A percentile compares a stretch with the other conserved stretches of the same genome.
These are phyloP conservation scores for Pycnonotus jocosus DNA, from an alignment of 2,113 vertebrate genomes.

Conservation along the genomic window DNA sequence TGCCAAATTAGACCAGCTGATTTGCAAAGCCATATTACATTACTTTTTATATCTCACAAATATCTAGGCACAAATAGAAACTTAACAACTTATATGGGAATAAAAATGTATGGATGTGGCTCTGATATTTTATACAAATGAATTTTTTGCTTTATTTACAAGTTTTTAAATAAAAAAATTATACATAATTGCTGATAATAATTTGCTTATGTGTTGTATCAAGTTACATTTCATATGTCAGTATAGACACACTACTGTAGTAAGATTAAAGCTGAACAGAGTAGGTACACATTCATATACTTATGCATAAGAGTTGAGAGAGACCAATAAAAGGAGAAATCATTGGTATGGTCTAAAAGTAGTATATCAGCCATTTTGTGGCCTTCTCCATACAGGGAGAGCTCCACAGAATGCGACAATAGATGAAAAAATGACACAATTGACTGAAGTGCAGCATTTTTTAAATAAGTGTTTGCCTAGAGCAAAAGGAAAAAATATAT, in stretches of 20 bases:
- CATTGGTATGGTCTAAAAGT: not conserved
- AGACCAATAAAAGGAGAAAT: not conserved
- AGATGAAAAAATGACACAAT: not conserved
- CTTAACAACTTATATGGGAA: not conserved
- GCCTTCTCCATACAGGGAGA: not conserved
- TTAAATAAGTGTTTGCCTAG: not conserved
- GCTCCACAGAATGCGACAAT: not conserved
- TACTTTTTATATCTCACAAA: not conserved
- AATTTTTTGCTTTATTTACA: not conserved
- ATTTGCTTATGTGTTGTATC: not conserved
- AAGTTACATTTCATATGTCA: not conserved
- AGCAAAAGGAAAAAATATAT: not conserved
- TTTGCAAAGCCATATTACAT: not conserved
- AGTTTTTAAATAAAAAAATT: constrained; percentile 1
- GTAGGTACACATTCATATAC: not conserved
- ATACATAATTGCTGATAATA: not conserved
- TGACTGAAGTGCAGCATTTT: not conserved
- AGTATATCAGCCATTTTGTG: not conserved
- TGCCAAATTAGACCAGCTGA: not conserved
- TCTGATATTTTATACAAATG: not conserved
- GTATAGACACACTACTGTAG: not conserved
- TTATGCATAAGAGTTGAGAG: not conserved
- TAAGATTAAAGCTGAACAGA: not conserved
- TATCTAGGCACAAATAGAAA: not conserved
- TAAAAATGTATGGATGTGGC: too few relatives aligned